Percentiles rank a stretch among this genome's conserved stretches.
These are phyloP conservation scores for Bombus pyrosoma DNA, from an alignment of 1,140 invertebrate genomes.

Conservation along the genomic window DNA sequence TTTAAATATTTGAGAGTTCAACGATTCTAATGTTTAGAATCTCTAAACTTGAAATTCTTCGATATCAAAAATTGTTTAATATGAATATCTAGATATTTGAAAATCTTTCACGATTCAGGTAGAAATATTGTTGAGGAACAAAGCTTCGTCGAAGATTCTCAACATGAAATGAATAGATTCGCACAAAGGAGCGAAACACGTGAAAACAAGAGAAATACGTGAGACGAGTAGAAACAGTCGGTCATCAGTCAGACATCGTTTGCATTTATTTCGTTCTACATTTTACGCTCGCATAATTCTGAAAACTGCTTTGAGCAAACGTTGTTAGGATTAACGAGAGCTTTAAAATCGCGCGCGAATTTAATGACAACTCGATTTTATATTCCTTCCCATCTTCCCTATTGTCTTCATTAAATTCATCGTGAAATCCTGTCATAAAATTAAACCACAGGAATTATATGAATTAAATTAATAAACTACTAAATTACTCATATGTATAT, in stretches of 20 bases:
- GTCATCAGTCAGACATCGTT: background rate
- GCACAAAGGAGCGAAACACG: no score
- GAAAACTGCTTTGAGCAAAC: background rate
- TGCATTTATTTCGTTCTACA: background rate
- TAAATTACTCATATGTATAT: background rate
- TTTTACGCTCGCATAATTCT: background rate
- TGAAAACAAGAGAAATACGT: background rate
- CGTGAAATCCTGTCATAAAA: background rate
- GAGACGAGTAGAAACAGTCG: background rate
- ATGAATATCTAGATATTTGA: no score
- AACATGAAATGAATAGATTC: no score
- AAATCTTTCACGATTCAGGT: background rate
- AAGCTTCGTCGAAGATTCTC: background rate
- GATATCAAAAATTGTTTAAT: no score
- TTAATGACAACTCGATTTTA: background rate
- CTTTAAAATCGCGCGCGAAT: background rate
- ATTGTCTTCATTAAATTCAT: background rate
- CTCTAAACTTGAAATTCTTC: background rate
- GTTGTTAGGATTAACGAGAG: background rate
- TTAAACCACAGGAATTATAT: background rate
- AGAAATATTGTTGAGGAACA: background rate
- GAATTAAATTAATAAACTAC: background rate
- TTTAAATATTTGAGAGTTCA: background rate
- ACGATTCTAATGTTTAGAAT: background rate
- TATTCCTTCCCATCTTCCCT: background rate